phyloP scores from a whole-genome alignment of 2,888 invertebrate species.

The Neoscelio sp. region DNA sequence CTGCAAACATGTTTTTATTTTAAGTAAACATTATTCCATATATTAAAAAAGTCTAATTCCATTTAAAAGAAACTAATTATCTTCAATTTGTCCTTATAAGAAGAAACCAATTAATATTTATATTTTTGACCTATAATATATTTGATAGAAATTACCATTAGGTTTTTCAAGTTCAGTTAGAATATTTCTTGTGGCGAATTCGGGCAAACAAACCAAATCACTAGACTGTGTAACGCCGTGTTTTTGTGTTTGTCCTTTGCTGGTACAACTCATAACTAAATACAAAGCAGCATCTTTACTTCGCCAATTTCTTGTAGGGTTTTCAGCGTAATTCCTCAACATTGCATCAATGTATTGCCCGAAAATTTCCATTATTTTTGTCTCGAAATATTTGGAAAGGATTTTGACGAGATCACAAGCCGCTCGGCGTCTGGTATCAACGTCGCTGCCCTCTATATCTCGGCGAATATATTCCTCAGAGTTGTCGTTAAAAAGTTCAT shows the following conservation, averaged over 20 bases:
- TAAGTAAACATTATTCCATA: too few species aligned
- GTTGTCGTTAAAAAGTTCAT: slow-evolving; percentile 98
- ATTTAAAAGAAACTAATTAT: slow-evolving; percentile 1
- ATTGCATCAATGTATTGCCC: slow-evolving; percentile 94
- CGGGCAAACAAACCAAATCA: slow-evolving; percentile 93
- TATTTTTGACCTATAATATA: too few species aligned
- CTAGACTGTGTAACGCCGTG: slow-evolving; percentile 97
- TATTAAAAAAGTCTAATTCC: too few species aligned
- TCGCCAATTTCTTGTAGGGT: slow-evolving; percentile 93
- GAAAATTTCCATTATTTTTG: slow-evolving; percentile 94
- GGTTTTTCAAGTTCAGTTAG: slow-evolving; percentile 92
- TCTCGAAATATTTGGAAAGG: slow-evolving; percentile 94
- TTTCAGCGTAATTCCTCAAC: slow-evolving; percentile 90
- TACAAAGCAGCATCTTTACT: slow-evolving; percentile 98
- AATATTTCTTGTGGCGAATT: slow-evolving; percentile 95
- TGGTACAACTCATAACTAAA: slow-evolving; percentile 97
- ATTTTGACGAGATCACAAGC: slow-evolving; percentile 98
- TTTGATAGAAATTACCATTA: slow-evolving; percentile 87
- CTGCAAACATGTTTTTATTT: too few species aligned
- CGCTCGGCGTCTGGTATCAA: slow-evolving; percentile 97
- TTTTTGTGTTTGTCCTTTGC: slow-evolving; percentile 94
- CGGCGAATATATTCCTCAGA: slow-evolving; percentile 98
- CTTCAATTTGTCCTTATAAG: slow-evolving; percentile 4
- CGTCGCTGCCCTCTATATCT: slow-evolving; percentile 99
- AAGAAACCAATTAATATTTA: slow-evolving; percentile 2